Base-by-base conservation (phyloP, 2,888 invertebrate genomes). In the Amphipyra berbera region DNA sequence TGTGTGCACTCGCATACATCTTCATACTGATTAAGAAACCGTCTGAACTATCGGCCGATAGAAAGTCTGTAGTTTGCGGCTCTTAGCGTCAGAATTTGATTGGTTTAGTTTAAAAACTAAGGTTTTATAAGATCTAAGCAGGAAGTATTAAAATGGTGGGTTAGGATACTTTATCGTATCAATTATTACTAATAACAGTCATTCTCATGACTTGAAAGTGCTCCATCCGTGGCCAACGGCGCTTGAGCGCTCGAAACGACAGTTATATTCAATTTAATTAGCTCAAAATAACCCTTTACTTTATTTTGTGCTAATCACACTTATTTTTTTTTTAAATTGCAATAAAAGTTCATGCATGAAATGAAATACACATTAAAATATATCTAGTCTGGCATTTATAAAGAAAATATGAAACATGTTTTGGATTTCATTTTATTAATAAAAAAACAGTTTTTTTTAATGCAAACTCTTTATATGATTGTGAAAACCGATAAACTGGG, bases 381-480 rank as follows among this genome's bases (percentile, higher is more conserved):
- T 46, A 49, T 46, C 15, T 38, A 46, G 40, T 55, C 55, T 42
- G 41, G 48, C 30, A 21, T 42, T 47, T 21, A 42, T 56, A 3
- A 33, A 41, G 15, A 37, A 33, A 42, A 48, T 56, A 56, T 35
- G 47, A 47, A 41, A 56, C 56, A 47, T 47, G 47, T 6, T 56
- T 40, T 35, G 12, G 21, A 30, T 52, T 55, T 33, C 12, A 40
- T 13, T 40, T 30, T 15, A 7, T 3, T 5, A 33, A 33, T n/a
- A n/a, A n/a, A 35, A 35, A 35, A 35, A 6, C 6, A 35, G 5
- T 35, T 9, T 35, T 35, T 37, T 7, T 30, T 6, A 30, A 7
- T 30, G 30, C 7, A 30, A 7, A 30, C 30, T 30, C 6, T 2
- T 30, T 5, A 30, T 6, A 21, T 30, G 7, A 30, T 30, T 30